These are phyloP conservation scores for Nothura maculosa DNA, from an alignment of 2,797 vertebrate genomes.

Conservation along the genomic window DNA sequence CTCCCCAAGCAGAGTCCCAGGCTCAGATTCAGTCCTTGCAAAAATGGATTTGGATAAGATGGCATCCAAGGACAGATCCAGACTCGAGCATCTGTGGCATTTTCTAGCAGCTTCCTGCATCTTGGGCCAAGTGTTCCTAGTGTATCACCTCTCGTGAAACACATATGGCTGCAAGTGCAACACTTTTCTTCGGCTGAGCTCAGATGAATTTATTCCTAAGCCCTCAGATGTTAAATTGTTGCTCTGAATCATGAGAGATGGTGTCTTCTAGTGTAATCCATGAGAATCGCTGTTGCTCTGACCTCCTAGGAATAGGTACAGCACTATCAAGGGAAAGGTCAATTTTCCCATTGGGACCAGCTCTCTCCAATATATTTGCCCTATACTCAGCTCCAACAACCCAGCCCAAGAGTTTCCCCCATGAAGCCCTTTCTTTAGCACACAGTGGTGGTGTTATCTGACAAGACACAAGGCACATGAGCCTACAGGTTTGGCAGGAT, in stretches of 20 bases:
- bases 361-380: accelerated
- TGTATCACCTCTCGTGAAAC: neutral
- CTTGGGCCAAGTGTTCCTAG: neutral
- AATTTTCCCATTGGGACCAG: neutral
- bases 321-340: neutral
- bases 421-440: neutral
- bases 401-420: neutral
- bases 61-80: neutral
- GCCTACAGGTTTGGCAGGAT: neutral
- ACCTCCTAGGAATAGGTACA: neutral
- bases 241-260: neutral
- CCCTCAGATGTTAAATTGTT: constrained; percentile 14
- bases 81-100: neutral
- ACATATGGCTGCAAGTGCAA: neutral
- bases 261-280: neutral
- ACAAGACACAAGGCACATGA: neutral
- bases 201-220: neutral
- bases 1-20: neutral
- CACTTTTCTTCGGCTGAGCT: neutral
- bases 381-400: neutral
- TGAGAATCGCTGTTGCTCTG: neutral
- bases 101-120: neutral
- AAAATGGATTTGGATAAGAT: neutral
- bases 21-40: neutral
- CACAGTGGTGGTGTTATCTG: neutral